phyloP scores from a whole-genome alignment of 2,888 invertebrate species.

The Pseudococcus longispinus region DNA sequence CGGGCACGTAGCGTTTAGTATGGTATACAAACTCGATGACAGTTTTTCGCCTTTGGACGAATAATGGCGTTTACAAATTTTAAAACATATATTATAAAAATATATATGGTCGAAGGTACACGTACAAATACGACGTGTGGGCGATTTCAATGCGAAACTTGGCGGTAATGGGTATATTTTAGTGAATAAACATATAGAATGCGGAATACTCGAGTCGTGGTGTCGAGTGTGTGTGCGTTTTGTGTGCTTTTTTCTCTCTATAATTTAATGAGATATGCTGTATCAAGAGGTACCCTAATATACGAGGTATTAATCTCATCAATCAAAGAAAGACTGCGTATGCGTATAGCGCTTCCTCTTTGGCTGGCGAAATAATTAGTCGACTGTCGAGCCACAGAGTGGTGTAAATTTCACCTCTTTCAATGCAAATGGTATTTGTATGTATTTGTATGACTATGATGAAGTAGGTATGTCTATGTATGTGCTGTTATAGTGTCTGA shows the following conservation, averaged over 20 bases:
- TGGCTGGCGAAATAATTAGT: neutral
- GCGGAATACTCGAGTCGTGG: neutral
- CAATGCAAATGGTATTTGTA: neutral
- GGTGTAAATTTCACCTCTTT: slow-evolving; percentile 16
- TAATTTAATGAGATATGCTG: neutral
- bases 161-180: neutral
- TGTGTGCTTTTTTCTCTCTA: neutral
- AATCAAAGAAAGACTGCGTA: neutral
- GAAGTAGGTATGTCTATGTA: neutral
- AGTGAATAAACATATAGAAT: neutral
- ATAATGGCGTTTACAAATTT: slow-evolving; percentile 24
- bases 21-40: neutral
- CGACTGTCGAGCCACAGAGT: neutral
- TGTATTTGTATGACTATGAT: neutral
- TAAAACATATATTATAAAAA: neutral
- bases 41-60: slow-evolving; percentile 35
- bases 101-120: neutral
- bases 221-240: neutral
- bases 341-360: neutral
- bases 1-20: neutral
- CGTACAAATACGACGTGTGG: neutral
- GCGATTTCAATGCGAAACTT: slow-evolving; percentile 15
- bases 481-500: neutral
- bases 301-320: neutral
- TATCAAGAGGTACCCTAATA: neutral